These are phyloP conservation scores for Artemia franciscana DNA, from an alignment of 1,140 invertebrate genomes.

Conservation along the genomic window DNA sequence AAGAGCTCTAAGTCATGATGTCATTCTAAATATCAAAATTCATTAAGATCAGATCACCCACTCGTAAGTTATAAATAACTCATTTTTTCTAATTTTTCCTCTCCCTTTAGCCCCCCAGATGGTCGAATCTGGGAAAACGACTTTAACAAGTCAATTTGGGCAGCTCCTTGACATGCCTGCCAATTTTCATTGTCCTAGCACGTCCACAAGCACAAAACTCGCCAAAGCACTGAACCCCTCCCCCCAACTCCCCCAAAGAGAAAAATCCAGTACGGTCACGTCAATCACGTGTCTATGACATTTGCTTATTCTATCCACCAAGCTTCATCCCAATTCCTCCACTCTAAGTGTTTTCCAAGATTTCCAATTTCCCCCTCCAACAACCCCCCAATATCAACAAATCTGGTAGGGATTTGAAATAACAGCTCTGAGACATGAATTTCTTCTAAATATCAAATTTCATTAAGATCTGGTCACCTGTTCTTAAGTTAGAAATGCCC, in stretches of 20 bases:
- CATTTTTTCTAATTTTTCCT: background rate
- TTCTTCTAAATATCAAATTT: too few relatives aligned
- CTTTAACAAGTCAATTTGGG: too few relatives aligned
- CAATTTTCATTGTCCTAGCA: background rate
- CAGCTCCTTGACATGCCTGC: background rate
- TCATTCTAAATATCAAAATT: background rate
- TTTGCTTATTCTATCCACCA: background rate
- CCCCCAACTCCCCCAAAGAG: too few relatives aligned
- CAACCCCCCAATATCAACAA: too few relatives aligned
- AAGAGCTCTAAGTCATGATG: background rate
- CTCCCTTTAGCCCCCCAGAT: background rate
- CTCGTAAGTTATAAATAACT: background rate
- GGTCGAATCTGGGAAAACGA: too few relatives aligned
- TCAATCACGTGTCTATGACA: background rate
- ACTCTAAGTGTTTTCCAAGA: background rate
- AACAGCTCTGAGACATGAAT: too few relatives aligned
- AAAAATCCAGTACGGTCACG: background rate
- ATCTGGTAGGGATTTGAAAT: too few relatives aligned
- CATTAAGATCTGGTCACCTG: too few relatives aligned
- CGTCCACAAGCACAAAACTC: background rate
- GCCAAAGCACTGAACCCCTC: background rate
- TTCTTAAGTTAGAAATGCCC: background rate
- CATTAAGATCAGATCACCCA: background rate
- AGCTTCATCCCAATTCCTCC: background rate
- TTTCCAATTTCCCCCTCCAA: background rate